Evolutionary conservation across 2,797 vertebrate species (phyloP), one percentile per base, ranked within the genome.

Genomic region (Falco concolor): DNA sequence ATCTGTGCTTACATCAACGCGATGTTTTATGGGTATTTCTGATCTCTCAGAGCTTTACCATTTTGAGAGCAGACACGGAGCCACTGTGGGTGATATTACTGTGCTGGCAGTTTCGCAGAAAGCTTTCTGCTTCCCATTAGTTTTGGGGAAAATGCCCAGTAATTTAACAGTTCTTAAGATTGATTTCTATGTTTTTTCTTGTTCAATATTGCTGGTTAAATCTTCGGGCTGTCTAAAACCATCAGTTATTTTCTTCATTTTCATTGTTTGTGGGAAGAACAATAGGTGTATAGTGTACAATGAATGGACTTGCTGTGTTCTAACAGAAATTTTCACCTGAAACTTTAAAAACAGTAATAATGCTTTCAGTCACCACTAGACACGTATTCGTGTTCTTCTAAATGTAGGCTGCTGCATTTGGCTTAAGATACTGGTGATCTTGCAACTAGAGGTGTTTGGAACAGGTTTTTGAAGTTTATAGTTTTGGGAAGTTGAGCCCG

Each of bases 351-450:
- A 3, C 17, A n/a, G 11, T 65, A 73, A 42, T 72, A 69, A 59
- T 56, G 36, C 21, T 77, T 93, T 70, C 45, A 83, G 40, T 80
- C 44, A 12, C 61, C 12, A 21, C 14, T 74, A 34, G 20, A 17
- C 2, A 1, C 0, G 0, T 19, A 16, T 83, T 88, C 5, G 9
- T 36, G 4, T 52, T 68, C 9, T 30, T 78, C 22, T 5, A 52
- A 69, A 32, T 15, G 32, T 15, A 63, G 40, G 8, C n/a, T 63
- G 5, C 23, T 74, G 59, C 5, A 20, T 22, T 42, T 70, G 50
- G 12, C 4, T 3, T 57, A 38, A 61, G 59, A 27, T 84, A 20
- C 27, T 57, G 24, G 73, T 76, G 11, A 17, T 83, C 64, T 95
- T 83, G 22, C 30, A 36, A 8, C 24, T 59, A 1, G 3, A 50